phyloP scores from a whole-genome alignment of 37 sponge, comb jelly and placozoan species.

The Ianthella basta region DNA sequence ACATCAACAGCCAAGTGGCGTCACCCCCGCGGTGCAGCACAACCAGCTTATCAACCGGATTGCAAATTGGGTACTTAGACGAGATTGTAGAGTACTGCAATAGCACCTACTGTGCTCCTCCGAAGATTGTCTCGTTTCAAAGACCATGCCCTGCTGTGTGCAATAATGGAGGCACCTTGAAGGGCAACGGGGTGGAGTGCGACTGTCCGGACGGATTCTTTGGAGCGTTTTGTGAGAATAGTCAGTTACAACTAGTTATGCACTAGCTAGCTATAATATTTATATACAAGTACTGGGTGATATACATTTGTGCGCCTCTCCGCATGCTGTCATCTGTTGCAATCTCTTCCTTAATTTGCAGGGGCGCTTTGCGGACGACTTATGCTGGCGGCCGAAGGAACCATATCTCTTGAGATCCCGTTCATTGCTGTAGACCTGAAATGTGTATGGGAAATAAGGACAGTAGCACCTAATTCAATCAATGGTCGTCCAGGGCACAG shows the following conservation, averaged over 20 bases:
- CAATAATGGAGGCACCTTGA: constrained; percentile 49
- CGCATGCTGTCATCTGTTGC: too few relatives aligned
- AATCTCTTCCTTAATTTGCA: too few relatives aligned
- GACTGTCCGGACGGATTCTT: constrained; percentile 22
- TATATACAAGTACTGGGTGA: too few relatives aligned
- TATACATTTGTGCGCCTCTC: too few relatives aligned
- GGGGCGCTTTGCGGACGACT: too few relatives aligned
- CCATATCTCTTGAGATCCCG: too few relatives aligned
- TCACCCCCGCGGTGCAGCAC: too few relatives aligned
- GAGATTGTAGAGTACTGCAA: constrained; percentile 45
- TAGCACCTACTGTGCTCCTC: constrained; percentile 33
- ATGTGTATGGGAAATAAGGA: constrained; percentile 66
- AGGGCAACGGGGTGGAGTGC: not conserved
- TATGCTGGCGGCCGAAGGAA: too few relatives aligned
- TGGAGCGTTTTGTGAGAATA: constrained; percentile 66
- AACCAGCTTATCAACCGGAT: too few relatives aligned
- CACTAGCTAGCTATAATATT: too few relatives aligned
- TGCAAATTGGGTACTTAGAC: constrained; percentile 33
- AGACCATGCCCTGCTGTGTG: constrained; percentile 49
- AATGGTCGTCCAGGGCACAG: constrained; percentile 12
- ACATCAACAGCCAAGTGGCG: too few relatives aligned
- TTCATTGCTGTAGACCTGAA: not conserved
- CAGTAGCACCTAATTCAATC: constrained; percentile 31
- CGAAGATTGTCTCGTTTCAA: constrained; percentile 17
- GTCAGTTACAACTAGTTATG: constrained; percentile 20